A percentile compares a stretch with the other conserved stretches of the same genome.
Conservation (phyloP, 2,888 invertebrate genomes). For the Drosophila neotestacea region DNA sequence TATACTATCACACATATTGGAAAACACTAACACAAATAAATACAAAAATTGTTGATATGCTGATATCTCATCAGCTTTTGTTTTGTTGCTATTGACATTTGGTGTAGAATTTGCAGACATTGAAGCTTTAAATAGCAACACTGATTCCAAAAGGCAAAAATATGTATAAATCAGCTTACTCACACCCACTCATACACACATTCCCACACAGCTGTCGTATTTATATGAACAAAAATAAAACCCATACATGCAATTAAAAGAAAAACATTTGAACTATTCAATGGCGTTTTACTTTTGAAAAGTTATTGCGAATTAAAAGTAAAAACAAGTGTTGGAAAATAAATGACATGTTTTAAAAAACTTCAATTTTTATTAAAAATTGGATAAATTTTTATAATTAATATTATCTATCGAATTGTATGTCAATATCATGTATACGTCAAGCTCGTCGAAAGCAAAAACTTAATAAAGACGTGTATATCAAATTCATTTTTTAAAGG, state of each 20-base stretch:
- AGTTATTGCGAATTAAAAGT: not conserved
- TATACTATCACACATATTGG: conserved; percentile 8
- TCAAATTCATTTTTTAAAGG: not conserved
- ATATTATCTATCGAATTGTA: not conserved
- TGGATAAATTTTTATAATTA: not conserved
- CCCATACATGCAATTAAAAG: conserved; percentile 3
- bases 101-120: conserved; percentile 22
- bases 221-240: conserved; percentile 14
- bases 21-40: conserved; percentile 4
- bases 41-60: not conserved
- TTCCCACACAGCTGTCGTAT: conserved; percentile 26
- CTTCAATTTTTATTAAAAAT: not conserved
- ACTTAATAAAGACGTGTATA: not conserved
- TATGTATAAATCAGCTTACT: conserved; percentile 4
- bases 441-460: not conserved
- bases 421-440: conserved; percentile 6
- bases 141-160: conserved; percentile 6
- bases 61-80: conserved; percentile 48
- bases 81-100: conserved; percentile 45
- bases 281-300: not conserved
- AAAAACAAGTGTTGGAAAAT: not conserved
- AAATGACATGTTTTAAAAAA: not conserved
- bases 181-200: conserved; percentile 2
- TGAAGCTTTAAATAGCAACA: conserved; percentile 17
- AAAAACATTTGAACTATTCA: conserved; percentile 9